Conservation (phyloP, 2,888 invertebrate species). For the Mimas tiliae region DNA sequence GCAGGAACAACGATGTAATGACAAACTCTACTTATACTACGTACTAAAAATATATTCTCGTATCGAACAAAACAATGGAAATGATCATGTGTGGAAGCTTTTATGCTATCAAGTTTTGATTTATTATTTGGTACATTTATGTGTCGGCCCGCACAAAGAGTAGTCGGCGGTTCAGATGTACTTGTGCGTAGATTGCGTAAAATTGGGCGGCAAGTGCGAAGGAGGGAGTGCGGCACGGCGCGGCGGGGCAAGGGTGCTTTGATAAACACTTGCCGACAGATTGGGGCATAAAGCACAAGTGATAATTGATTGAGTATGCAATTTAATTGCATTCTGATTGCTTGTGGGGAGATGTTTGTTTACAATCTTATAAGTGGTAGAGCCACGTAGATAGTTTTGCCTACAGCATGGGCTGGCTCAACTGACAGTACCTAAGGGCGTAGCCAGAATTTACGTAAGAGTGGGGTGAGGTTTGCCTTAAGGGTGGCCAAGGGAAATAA, state of each 20-base stretch:
- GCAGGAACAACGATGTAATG: no score
- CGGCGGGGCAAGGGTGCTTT: background rate
- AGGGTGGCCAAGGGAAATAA: no score
- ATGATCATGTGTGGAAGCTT: constrained; percentile 36
- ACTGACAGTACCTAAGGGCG: no score
- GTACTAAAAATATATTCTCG: background rate
- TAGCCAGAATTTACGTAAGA: no score
- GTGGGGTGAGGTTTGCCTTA: no score
- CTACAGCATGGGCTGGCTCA: no score
- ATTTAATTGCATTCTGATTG: background rate
- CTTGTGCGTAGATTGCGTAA: constrained; percentile 33
- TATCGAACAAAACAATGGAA: constrained; percentile 32
- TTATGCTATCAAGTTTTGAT: constrained; percentile 41
- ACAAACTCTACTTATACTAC: no score
- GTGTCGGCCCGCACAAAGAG: constrained; percentile 33
- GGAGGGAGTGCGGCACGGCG: background rate
- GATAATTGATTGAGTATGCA: constrained; percentile 13
- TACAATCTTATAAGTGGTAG: background rate
- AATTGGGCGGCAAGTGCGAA: constrained; percentile 16
- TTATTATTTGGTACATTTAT: constrained; percentile 35
- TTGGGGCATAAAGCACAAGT: constrained; percentile 4
- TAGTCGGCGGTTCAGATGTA: constrained; percentile 25
- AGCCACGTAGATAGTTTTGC: background rate
- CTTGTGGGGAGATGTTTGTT: background rate
- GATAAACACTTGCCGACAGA: constrained; percentile 22